Evolutionary conservation across 2,113 vertebrate species (phyloP), one percentile per base, ranked within the genome.

Genomic region (Herpailurus yagouaroundi): DNA sequence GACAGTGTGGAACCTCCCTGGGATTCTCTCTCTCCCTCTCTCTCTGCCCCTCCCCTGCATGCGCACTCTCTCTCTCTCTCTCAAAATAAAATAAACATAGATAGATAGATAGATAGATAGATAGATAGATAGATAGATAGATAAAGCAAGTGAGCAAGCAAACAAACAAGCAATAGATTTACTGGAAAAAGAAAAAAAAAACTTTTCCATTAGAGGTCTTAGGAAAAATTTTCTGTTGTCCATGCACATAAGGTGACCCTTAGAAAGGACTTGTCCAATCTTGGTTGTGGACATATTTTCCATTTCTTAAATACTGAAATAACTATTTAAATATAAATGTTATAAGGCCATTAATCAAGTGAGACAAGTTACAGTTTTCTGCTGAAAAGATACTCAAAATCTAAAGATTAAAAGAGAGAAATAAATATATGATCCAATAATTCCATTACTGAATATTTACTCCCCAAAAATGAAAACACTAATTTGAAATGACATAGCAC

Each of bases 281-380:
- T 68, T 48, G 48, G 2, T 7, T 50, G 7, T 50, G 23, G 27
- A 64, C 11, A 64, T 21, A 25, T 55, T 64, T 63, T 73, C 45
- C 82, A 38, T 63, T 95, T 63, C 52, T 25, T 80, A 81, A 93
- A 52, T 68, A 68, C 27, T 93, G 13, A 80, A 82, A 83, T 83
- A 96, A 48, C 25, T 84, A 93, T 69, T 57, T 96, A 84, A 69
- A 84, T 89, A 60, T 38, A 89, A 7, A 66, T 83, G 76, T 38
- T 89, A 77, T 31, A 69, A 93, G 52, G 57, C 31, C 7, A 84
- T 60, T 89, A 93, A 69, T 25, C 31, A 82, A 76, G 33, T 66
- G 31, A 96, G 48, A 92, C 16, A 87, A 73, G 9, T 73, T 36
- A 77, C 6, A 36, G 12, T 74, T 92, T 74, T 87, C 89, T 82